phyloP scores from a whole-genome alignment of 92 coral and sea anemone genomes.

The Hydrozoanthus gracilis region DNA sequence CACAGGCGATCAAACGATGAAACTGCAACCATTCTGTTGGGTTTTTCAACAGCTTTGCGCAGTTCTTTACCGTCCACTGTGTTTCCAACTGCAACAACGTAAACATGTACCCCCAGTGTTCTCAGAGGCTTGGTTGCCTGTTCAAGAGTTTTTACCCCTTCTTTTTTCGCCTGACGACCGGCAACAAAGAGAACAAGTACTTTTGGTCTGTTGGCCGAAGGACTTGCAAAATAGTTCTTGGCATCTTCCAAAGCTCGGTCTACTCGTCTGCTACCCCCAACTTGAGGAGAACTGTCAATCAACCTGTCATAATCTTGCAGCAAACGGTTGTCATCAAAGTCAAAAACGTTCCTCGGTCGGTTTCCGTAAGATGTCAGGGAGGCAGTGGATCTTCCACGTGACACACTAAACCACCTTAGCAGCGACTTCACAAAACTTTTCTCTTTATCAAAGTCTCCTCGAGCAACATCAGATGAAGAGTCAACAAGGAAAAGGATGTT shows the following conservation, averaged over 20 bases:
- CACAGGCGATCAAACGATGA: slow-evolving; percentile 34
- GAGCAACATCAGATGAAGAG: slow-evolving; percentile 77
- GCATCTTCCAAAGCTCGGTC: slow-evolving; percentile 83
- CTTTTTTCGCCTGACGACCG: slow-evolving; percentile 51
- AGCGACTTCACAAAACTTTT: slow-evolving; percentile 77
- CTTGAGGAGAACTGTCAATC: slow-evolving; percentile 58
- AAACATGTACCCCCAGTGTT: slow-evolving; percentile 46
- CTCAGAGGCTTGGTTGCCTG: slow-evolving; percentile 52
- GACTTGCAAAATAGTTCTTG: slow-evolving; percentile 55
- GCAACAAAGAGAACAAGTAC: slow-evolving; percentile 66
- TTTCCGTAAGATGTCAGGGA: slow-evolving; percentile 79
- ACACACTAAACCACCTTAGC: slow-evolving; percentile 63
- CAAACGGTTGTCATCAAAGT: slow-evolving; percentile 60
- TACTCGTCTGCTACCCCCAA: slow-evolving; percentile 79
- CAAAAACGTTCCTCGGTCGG: slow-evolving; percentile 54
- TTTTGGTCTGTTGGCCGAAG: slow-evolving; percentile 60
- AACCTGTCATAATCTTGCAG: slow-evolving; percentile 60
- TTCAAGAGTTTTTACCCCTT: slow-evolving; percentile 54
- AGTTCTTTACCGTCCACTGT: slow-evolving; percentile 33
- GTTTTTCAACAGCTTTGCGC: slow-evolving; percentile 18
- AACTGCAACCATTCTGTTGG: background rate
- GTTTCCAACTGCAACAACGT: slow-evolving; percentile 53
- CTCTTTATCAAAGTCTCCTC: slow-evolving; percentile 64
- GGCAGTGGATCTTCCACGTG: slow-evolving; percentile 72
- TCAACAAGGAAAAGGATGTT: slow-evolving; percentile 85